Base-by-base conservation (phyloP, 2,113 vertebrate genomes). In the Neodon shergylaensis region DNA sequence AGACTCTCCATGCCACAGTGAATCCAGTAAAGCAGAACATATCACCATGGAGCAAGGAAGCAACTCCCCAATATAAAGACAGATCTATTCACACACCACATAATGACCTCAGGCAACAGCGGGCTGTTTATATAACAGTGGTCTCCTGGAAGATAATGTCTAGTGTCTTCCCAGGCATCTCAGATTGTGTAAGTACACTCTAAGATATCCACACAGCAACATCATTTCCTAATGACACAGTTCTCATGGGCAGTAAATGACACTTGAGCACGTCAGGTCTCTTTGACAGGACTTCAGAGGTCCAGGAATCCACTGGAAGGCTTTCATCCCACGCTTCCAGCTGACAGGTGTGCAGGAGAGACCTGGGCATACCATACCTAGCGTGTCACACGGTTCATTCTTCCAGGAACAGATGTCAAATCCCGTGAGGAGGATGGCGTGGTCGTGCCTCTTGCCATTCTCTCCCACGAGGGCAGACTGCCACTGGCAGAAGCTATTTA, bases 361-460 rank as follows among this genome's bases (percentile, higher is more conserved):
- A 39, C 10, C 31, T 72, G 85, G 44, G 90, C 77, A 63, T 39
- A 42, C 10, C 96, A 33, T 98, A 99, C 99, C 99, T 98, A 99
- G 97, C 5, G 99, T 99, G 97, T 99, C 99, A 96, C 99, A 99
- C 2, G 99, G 99, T 90, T 99, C 99, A 16, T 99, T 99, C 98
- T 99, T 99, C 99, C 99, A 99, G 26, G 99, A 99, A 97, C 99
- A 99, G 97, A 99, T 99, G 98, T 99, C 99, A 86, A 99, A 98
- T 42, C 99, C 99, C 0, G 99, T 99, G 78, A 99, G 99, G 36
- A 99, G 98, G 92, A 99, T 98, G 81, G 99, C 99, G 0, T 99
- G 99, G 97, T 99, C 99, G 0, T 99, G 99, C 24, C 99, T 99
- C 97, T 99, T 99, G 22, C 99, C 99, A 0, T 99, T 99, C 98